Base-by-base conservation (phyloP, 2,797 vertebrate species). In the Tamandua tetradactyla region DNA sequence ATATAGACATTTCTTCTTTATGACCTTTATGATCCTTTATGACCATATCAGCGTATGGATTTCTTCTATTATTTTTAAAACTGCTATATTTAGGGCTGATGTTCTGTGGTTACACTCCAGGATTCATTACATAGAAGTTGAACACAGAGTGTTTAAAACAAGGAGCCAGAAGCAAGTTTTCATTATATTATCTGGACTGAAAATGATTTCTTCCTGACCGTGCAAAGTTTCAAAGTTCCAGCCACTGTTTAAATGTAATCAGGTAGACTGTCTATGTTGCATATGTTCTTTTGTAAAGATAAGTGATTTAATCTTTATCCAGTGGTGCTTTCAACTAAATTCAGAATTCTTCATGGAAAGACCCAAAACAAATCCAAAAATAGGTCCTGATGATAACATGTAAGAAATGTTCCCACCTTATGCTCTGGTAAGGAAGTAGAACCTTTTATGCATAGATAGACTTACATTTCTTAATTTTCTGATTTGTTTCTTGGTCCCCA, bases 61-160 rank as follows among this genome's bases (percentile, higher is more conserved):
- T 92, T 95, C 62, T 93, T 91, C 35, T 94, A 47, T 93, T 93
- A 68, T 75, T 87, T 96, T 96, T 69, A 47, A 89, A 96, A 79
- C 35, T n/a, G 61, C 78, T 95, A n/a, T 72, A 89, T 92, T 93
- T 95, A 82, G 32, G 35, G 17, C 32, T 88, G 44, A 68, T 17
- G 12, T 47, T 94, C 88, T 83, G 8, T 90, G 37, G 81, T 95
- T 94, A 74, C 81, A 82, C 2, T 4, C n/a, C 94, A 55, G 49
- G 81, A 87, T 71, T 92, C 64, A 59, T 95, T 92, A 92, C 55
- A 83, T 62, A 92, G 42, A 76, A 44, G 88, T 91, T 71, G 94
- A 95, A 32, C 35, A 87, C 17, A 68, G 32, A 57, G 35, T 85
- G 35, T 94, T 95, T 94, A 87, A 95, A 95, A 79, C 52, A 94